Base-by-base conservation (phyloP, 1,140 invertebrate species). In the Trichonephila clavata region DNA sequence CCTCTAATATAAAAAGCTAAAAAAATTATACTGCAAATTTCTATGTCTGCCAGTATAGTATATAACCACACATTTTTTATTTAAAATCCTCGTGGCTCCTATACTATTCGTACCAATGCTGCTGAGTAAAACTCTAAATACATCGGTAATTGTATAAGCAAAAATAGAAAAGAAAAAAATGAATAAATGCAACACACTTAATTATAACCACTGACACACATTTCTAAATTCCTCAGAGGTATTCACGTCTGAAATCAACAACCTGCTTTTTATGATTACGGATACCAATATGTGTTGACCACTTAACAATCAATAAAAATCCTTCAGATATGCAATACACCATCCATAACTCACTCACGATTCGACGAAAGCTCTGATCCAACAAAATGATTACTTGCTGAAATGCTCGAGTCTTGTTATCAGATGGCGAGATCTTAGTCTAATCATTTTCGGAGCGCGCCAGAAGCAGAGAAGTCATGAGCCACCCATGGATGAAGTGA, bases 321-420 rank as follows among this genome's bases (percentile, higher is more conserved):
- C 16, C 16, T 32, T 77, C 18, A 16, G 71, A 27, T 4, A 77
- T 16, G 27, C 2, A 39, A 65, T 63, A 50, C 50, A 50, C 59
- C 86, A 65, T 87, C 86, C 86, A 87, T 87, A 87, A 87, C 39
- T 61, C 86, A 21, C 86, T 87, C 86, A 87, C 86, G 86, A 87
- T 39, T 43, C 86, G 86, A 87, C 86, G 86, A 87, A 87, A 87
- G 86, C 86, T 87, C 81, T 59, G 81, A 83, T 83, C 43, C 43
- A 50, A 83, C 50, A 59, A 63, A 63, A 87, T 87, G 86, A 87
- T 87, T 63, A 63, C 59, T 63, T 84, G 83, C 13, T 84, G 83
- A 84, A 84, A 84, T 84, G 43, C 71, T 27, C 32, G 27, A 77
- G 18, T 77, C 27, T 65, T 13, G 32, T 32, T 87, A 61, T 87